Evolutionary conservation across 2,113 vertebrate genomes (phyloP).

Genomic region (Himantopus leucocephalus): DNA sequence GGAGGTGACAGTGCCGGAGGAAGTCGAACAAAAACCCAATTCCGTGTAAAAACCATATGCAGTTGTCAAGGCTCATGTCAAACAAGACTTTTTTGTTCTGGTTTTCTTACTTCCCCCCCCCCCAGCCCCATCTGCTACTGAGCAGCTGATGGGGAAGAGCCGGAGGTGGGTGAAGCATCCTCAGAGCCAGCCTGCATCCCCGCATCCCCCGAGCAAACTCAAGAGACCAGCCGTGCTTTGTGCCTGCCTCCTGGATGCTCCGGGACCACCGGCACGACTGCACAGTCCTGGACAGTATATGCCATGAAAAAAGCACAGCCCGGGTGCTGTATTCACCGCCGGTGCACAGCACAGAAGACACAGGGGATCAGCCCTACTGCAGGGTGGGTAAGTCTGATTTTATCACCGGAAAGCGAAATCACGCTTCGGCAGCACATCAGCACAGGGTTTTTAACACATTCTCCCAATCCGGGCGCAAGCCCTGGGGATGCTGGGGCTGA

Average conservation of each 20-base stretch:
- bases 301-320: neutral
- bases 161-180: neutral
- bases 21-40: neutral
- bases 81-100: neutral
- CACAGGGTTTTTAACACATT: neutral
- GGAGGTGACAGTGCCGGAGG: neutral
- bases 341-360: neutral
- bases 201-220: fast-evolving
- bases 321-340: fast-evolving
- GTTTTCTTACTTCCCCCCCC: neutral
- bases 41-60: fast-evolving
- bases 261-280: fast-evolving
- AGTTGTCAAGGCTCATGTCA: neutral
- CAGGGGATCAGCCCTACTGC: fast-evolving
- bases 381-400: constrained; percentile 59
- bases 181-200: neutral
- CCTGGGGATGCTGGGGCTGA: neutral
- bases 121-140: neutral
- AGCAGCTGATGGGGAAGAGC: neutral
- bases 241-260: neutral
- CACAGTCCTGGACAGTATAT: fast-evolving
- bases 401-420: neutral
- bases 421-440: neutral
- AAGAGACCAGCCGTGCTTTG: fast-evolving
- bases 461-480: neutral